phyloP scores from a whole-genome alignment of 2,113 vertebrate species.

The Oncorhynchus mykiss region DNA sequence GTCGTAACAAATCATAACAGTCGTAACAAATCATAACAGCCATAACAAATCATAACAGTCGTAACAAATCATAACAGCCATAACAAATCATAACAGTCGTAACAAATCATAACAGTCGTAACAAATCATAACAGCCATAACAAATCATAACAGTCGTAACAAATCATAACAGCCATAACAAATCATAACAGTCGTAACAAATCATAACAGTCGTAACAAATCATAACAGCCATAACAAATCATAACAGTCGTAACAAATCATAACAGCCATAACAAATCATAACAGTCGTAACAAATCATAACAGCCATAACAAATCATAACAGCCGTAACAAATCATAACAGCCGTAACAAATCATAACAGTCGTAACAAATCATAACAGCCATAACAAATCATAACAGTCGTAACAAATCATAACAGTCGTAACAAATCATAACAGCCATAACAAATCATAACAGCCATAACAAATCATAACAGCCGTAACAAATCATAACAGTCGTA shows the following conservation, averaged over 20 bases:
- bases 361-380: conserved; percentile 7
- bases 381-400: background rate
- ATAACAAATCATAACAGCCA: background rate
- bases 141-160: background rate
- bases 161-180: background rate
- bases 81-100: background rate
- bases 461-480: too few species aligned
- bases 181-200: background rate
- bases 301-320: conserved; percentile 3
- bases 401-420: background rate
- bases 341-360: background rate
- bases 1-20: background rate
- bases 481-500: background rate
- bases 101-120: background rate
- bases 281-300: background rate
- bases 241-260: background rate
- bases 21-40: conserved; percentile 9
- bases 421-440: background rate
- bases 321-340: background rate
- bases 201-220: too few species aligned
- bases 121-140: conserved; percentile 26
- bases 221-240: conserved; percentile 18
- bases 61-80: background rate
- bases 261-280: background rate
- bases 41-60: background rate